Conservation (phyloP, 2,888 invertebrate genomes). For the Mesorhabditis sp. region DNA sequence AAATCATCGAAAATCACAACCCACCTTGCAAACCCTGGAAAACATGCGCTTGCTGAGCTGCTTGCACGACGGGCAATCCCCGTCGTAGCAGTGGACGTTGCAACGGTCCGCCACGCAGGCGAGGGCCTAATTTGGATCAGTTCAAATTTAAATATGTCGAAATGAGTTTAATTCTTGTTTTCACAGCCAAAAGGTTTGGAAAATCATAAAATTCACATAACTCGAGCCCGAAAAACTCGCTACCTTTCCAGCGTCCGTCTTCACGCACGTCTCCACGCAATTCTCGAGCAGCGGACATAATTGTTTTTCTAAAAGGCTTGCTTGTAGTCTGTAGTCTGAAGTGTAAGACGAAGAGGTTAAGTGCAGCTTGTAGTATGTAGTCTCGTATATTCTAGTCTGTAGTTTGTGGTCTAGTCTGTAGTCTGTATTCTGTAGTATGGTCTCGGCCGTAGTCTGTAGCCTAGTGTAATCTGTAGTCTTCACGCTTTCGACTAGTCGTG, state of each 20-base stretch:
- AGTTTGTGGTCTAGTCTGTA: too few relatives aligned
- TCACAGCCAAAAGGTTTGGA: not conserved
- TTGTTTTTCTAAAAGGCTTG: not conserved
- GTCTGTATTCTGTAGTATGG: too few relatives aligned
- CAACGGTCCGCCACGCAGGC: constrained; percentile 32
- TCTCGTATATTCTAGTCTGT: too few relatives aligned
- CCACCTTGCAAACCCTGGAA: not conserved
- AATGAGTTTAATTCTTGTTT: not conserved
- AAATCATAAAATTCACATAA: not conserved
- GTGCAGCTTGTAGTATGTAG: too few relatives aligned
- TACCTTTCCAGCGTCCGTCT: constrained; percentile 24
- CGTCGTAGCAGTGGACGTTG: constrained; percentile 42
- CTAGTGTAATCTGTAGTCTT: too few relatives aligned
- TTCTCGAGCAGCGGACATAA: constrained; percentile 35
- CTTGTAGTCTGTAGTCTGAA: too few relatives aligned
- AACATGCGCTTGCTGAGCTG: constrained; percentile 27
- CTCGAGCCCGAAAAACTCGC: not conserved
- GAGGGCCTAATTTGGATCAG: constrained; percentile 19
- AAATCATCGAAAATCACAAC: not conserved
- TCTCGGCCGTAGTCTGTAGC: too few relatives aligned
- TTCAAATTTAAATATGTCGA: not conserved
- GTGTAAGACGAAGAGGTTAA: too few relatives aligned
- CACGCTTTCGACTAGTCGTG: too few relatives aligned
- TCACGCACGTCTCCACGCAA: constrained; percentile 33
- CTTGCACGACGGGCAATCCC: constrained; percentile 39